These are phyloP conservation scores for Panopea generosa DNA, from an alignment of 2,888 invertebrate genomes.

Conservation along the genomic window DNA sequence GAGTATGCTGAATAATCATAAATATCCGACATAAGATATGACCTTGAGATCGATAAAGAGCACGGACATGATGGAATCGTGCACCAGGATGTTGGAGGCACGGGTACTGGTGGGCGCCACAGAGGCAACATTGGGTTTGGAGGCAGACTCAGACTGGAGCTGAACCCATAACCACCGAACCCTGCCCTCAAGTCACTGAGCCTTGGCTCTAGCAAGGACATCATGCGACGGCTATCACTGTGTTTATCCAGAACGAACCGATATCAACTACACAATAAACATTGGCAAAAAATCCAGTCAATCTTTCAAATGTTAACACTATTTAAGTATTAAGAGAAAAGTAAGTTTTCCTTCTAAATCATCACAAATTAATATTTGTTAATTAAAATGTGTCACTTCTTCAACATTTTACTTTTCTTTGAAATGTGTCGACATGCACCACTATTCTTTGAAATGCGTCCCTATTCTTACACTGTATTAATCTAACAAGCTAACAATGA, in stretches of 20 bases:
- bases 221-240: slow-evolving; percentile 7
- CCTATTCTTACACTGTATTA: too few relatives aligned
- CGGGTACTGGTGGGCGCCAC: slow-evolving; percentile 59
- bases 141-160: slow-evolving; percentile 22
- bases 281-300: not conserved
- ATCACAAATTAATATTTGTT: too few relatives aligned
- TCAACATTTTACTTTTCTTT: not conserved
- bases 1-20: slow-evolving; percentile 60
- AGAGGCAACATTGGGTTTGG: slow-evolving; percentile 53
- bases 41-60: slow-evolving; percentile 44
- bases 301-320: not conserved
- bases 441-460: too few relatives aligned
- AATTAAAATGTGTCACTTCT: not conserved
- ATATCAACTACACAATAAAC: not conserved
- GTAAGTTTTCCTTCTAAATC: not conserved
- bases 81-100: slow-evolving; percentile 60
- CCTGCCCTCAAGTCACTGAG: slow-evolving; percentile 55
- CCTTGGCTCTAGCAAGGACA: slow-evolving; percentile 57
- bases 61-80: slow-evolving; percentile 64
- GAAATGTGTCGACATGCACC: too few relatives aligned
- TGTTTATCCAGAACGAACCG: not conserved
- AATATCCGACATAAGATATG: slow-evolving; percentile 55
- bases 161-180: slow-evolving; percentile 51
- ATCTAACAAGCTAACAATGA: too few relatives aligned
- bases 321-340: not conserved